Conservation (phyloP, 2,888 invertebrate species). For the Dryococelus australis region DNA sequence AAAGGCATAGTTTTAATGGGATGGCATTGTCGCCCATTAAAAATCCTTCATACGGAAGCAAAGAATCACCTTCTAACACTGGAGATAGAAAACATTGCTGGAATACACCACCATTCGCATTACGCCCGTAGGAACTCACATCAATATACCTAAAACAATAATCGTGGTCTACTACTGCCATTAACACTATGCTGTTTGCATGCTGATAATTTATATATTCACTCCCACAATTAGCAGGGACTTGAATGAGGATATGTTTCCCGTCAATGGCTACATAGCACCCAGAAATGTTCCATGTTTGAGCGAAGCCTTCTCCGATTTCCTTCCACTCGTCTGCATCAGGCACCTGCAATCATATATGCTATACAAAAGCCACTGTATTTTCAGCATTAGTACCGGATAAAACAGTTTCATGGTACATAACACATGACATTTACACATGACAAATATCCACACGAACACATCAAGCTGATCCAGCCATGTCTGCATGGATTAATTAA, state of each 20-base stretch:
- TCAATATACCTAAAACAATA: neutral
- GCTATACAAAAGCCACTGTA: no score
- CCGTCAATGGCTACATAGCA: conserved; percentile 6
- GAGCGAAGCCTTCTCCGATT: neutral
- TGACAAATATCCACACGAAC: no score
- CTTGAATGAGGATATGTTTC: neutral
- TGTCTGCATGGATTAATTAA: no score
- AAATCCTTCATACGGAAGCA: neutral
- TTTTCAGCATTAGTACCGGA: no score
- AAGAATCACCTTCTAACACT: neutral
- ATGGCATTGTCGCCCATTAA: no score
- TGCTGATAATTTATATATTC: neutral
- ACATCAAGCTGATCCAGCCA: no score
- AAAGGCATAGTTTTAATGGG: neutral
- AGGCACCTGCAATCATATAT: no score
- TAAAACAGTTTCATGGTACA: no score
- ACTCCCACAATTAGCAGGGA: neutral
- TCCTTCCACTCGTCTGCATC: neutral
- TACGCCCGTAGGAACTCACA: neutral
- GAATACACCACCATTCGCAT: neutral
- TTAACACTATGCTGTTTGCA: neutral
- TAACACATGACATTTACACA: no score
- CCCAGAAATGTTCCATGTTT: neutral
- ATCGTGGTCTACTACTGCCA: no score
- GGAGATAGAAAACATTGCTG: neutral